Conservation (phyloP, 1,140 invertebrate genomes). For the Halyomorpha halys region DNA sequence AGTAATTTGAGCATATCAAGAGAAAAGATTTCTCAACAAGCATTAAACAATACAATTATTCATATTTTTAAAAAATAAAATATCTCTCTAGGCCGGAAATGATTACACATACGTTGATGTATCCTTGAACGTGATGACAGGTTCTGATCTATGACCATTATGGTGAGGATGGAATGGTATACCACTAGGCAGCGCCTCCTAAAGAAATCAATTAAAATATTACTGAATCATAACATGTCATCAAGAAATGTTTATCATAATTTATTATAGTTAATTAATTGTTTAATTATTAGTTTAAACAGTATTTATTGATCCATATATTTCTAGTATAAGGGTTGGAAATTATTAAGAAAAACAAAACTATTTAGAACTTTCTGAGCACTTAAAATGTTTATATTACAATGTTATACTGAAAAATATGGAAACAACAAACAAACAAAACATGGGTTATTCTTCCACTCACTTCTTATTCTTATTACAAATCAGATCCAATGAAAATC, state of each 20-base stretch:
- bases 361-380: too few species aligned
- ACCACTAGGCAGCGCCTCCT: conserved; percentile 22
- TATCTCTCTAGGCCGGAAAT: background rate
- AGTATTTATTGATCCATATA: background rate
- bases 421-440: too few species aligned
- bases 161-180: conserved; percentile 10
- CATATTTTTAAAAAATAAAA: background rate
- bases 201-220: conserved; percentile 9
- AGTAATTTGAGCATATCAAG: background rate
- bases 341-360: background rate
- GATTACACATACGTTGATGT: conserved; percentile 13
- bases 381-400: too few species aligned
- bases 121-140: conserved; percentile 31
- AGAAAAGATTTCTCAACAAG: background rate
- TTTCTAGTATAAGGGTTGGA: background rate
- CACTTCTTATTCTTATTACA: too few species aligned
- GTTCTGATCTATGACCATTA: conserved; percentile 29
- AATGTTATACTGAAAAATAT: too few species aligned
- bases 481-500: too few species aligned
- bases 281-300: background rate
- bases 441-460: too few species aligned
- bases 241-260: background rate
- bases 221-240: background rate
- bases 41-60: background rate
- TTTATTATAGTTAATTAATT: background rate